Base-by-base conservation (phyloP, 2,113 vertebrate species). In the Pimephales promelas region DNA sequence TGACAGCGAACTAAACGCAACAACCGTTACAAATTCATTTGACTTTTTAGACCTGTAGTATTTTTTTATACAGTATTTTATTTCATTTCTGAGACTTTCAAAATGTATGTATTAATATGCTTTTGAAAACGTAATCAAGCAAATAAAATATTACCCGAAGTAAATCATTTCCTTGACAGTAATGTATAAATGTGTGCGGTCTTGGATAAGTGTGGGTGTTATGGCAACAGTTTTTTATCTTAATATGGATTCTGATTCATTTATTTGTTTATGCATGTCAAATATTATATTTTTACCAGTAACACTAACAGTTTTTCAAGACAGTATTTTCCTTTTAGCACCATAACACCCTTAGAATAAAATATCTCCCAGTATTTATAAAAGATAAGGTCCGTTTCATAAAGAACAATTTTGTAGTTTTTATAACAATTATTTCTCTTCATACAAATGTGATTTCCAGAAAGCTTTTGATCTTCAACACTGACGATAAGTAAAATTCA, bases 81-180 rank as follows among this genome's bases (percentile, higher is more conserved):
- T 85, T 82, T 87, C 88, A 90, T 85, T 82, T 87, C 88, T 85
- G 89, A 91, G 88, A 82, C 83, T 87, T 88, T 47, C 36, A 74
- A 91, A 92, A 89, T 34, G 9, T 64, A 34, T 70, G 66, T 70
- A n/a, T 70, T 22, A 40, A 40, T 40, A 70, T 90, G 91, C 89
- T 92, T 93, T 93, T 92, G 87, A 90, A 91, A 92, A 91, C 80
- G 87, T 87, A 57, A 90, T 92, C 86, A 61, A 88, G 83, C 74
- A 88, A 88, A 88, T 93, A 91, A 93, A 93, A 93, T 90, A 92
- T 92, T 90, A 89, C 85, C 85, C 81, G 20, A 90, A 89, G 84
- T 91, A 87, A 92, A 92, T 56, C 72, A 86, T 88, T 86, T 86
- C 59, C 85, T 89, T 85, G 88, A 59, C 52, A 64, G n/a, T 26